phyloP scores from a whole-genome alignment of 2,888 invertebrate genomes.

The Amphipoea oculea region DNA sequence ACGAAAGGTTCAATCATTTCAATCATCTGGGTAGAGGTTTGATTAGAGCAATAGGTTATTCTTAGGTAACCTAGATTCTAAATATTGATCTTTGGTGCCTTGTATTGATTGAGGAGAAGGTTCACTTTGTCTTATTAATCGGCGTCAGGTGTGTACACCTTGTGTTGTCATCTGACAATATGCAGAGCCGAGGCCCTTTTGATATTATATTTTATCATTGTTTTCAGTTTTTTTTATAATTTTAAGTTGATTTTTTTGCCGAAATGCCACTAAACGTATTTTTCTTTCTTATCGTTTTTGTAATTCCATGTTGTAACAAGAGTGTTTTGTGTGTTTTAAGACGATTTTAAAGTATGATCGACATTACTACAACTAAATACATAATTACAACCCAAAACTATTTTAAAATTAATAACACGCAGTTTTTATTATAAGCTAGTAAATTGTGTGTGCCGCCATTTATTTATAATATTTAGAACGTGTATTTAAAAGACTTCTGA shows the following conservation, averaged over 20 bases:
- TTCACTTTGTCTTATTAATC: background rate
- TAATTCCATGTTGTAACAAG: background rate
- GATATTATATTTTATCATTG: too few species aligned
- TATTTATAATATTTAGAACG: too few species aligned
- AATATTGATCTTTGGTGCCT: too few species aligned
- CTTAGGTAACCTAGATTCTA: background rate
- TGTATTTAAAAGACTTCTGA: background rate
- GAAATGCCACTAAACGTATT: too few species aligned
- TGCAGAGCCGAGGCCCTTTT: too few species aligned
- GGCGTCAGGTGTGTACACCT: too few species aligned
- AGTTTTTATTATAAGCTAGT: background rate
- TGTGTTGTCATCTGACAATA: too few species aligned
- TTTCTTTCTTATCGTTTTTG: background rate
- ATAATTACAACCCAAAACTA: background rate
- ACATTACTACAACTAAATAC: background rate
- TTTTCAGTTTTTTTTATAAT: too few species aligned
- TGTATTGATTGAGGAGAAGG: background rate
- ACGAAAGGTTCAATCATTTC: slow-evolving; percentile 13
- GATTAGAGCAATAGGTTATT: background rate
- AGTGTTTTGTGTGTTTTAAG: background rate
- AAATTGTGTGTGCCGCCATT: background rate
- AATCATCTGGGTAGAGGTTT: slow-evolving; percentile 7
- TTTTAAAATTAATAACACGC: background rate
- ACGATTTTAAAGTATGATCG: background rate
- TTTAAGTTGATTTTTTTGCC: too few species aligned